Evolutionary conservation across 2,888 invertebrate genomes (phyloP).

Genomic region (Xestia xanthographa): DNA sequence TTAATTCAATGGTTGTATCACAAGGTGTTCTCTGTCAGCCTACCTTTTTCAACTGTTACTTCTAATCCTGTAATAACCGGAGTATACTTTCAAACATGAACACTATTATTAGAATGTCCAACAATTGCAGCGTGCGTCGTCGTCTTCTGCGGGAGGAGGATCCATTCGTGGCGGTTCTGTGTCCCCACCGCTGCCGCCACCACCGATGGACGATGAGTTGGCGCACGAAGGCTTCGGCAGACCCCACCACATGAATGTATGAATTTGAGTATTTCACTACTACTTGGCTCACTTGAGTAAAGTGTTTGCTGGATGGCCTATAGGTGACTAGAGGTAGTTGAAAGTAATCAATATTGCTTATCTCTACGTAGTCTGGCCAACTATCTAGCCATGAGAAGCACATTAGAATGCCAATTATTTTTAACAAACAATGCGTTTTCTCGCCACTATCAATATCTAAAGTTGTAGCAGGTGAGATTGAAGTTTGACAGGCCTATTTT

Average conservation of each 20-base stretch:
- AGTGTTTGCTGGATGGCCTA: not conserved
- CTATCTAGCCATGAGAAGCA: not conserved
- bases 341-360: not conserved
- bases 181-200: constrained; percentile 96
- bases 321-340: not conserved
- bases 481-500: not conserved
- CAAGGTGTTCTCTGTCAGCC: not conserved
- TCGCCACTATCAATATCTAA: not conserved
- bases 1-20: not conserved
- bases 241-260: constrained; percentile 88
- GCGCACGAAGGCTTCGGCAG: constrained; percentile 94
- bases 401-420: too few species aligned
- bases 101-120: constrained; percentile 22
- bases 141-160: constrained; percentile 82
- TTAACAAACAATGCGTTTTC: not conserved
- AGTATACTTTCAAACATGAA: constrained; percentile 15
- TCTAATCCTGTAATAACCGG: constrained; percentile 28
- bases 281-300: not conserved
- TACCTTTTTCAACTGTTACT: not conserved
- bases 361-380: not conserved
- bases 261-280: constrained; percentile 22
- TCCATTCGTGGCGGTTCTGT: constrained; percentile 91
- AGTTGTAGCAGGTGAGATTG: not conserved
- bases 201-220: constrained; percentile 95
- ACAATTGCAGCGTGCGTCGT: constrained; percentile 81